A percentile compares a stretch with the other conserved stretches of the same genome.
Conservation (phyloP, 2,113 vertebrate species). For the Dipodomys spectabilis region DNA sequence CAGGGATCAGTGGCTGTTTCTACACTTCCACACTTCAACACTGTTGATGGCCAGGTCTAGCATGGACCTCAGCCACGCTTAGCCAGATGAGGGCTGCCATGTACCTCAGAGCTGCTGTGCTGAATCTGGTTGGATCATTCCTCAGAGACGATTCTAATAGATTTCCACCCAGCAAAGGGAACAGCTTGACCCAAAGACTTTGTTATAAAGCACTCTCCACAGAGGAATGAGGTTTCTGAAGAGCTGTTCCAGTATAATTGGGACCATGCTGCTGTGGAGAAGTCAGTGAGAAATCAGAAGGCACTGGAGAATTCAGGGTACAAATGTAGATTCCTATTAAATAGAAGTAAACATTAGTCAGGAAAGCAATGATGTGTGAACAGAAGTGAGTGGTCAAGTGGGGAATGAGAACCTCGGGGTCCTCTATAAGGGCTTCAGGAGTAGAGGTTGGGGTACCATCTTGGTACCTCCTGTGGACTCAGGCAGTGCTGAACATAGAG, state of each 20-base stretch:
- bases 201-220: background rate
- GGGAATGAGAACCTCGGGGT: background rate
- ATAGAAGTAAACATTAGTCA: too few relatives aligned
- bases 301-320: background rate
- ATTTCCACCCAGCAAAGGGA: background rate
- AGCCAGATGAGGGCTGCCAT: too few relatives aligned
- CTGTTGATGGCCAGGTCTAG: background rate
- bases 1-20: background rate
- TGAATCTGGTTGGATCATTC: background rate
- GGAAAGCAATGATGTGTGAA: background rate
- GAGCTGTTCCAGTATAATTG: background rate
- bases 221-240: background rate
- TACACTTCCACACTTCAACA: background rate
- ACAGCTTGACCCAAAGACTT: background rate
- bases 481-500: background rate
- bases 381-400: background rate
- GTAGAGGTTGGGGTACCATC: too few relatives aligned
- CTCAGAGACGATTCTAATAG: background rate
- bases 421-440: background rate
- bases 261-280: background rate
- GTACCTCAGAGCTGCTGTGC: background rate
- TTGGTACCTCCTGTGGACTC: background rate
- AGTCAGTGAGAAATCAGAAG: background rate
- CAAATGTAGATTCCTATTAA: background rate
- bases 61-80: background rate